Base-by-base conservation (phyloP, 2,797 vertebrate genomes). In the Hoplostethus mediterraneus region DNA sequence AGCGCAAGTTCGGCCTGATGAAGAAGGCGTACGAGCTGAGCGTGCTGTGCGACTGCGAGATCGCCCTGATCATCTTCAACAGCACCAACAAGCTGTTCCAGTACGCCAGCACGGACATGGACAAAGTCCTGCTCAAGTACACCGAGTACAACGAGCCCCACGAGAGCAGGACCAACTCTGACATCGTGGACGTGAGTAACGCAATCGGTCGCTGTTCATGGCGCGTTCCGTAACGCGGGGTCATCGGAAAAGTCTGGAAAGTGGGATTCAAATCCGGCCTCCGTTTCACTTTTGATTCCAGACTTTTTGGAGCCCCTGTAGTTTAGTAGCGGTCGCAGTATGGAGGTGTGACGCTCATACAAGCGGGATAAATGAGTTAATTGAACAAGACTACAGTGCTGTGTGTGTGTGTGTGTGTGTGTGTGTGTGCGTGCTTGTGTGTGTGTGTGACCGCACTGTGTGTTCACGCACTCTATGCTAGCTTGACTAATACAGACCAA, bases 31-130 rank as follows among this genome's bases (percentile, higher is more conserved):
- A 92, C 28, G 91, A 93, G 84, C 86, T 93, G 82, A 92, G 90
- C 44, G 90, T 91, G 49, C 8, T 91, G 47, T 99, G 97, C 0
- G 98, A 99, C 95, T 99, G 98, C 0, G 98, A 99, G 96, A 99
- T 99, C 0, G 98, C 98, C 17, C 96, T 21, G 80, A 99, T 99
- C 96, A 98, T 99, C 95, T 99, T 99, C 95, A 99, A 98, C 95
- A 96, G 96, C 96, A 96, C 97, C 90, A 98, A 98, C 96, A 97
- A 97, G 94, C 95, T 99, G 80, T 99, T 99, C 79, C 97, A 99
- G 90, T 99, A 98, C 57, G 88, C 89, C 76, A 87, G 85, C 81
- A 90, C 89, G 12, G 85, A 90, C 80, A 91, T 91, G 90, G 88
- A 93, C 83, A 93, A 90, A 2, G 90, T 91, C 3, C 89, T 91